phyloP scores from a whole-genome alignment of 2,797 vertebrate species.

The Periophthalmus magnuspinnatus region DNA sequence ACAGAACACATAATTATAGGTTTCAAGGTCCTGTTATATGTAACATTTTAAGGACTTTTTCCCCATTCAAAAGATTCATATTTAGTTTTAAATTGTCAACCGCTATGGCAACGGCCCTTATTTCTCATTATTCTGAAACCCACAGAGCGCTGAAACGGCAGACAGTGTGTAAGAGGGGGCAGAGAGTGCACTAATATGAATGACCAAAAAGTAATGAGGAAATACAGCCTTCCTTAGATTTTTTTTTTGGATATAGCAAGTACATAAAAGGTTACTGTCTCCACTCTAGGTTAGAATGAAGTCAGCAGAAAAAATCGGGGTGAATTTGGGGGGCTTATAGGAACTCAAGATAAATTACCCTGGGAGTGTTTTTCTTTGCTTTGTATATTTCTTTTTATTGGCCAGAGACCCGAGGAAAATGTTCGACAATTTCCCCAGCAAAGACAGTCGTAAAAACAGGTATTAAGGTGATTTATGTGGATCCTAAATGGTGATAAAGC shows the following conservation, averaged over 20 bases:
- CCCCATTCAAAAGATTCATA: no score
- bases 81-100: no score
- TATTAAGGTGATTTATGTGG: constrained; percentile 3
- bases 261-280: not conserved
- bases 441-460: not conserved
- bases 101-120: no score
- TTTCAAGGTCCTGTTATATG: no score
- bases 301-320: not conserved
- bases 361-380: constrained; percentile 1
- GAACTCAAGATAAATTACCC: not conserved
- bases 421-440: not conserved
- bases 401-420: constrained; percentile 1
- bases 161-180: not conserved
- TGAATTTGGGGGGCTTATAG: not conserved
- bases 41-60: no score
- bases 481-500: constrained; percentile 2
- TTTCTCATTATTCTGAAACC: no score
- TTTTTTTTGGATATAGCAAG: not conserved
- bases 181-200: not conserved
- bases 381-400: constrained; percentile 11
- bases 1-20: no score
- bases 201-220: no score
- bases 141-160: no score
- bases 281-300: not conserved
- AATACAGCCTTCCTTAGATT: no score